Evolutionary conservation across 1,140 invertebrate genomes (phyloP).

Genomic region (Popillia japonica): DNA sequence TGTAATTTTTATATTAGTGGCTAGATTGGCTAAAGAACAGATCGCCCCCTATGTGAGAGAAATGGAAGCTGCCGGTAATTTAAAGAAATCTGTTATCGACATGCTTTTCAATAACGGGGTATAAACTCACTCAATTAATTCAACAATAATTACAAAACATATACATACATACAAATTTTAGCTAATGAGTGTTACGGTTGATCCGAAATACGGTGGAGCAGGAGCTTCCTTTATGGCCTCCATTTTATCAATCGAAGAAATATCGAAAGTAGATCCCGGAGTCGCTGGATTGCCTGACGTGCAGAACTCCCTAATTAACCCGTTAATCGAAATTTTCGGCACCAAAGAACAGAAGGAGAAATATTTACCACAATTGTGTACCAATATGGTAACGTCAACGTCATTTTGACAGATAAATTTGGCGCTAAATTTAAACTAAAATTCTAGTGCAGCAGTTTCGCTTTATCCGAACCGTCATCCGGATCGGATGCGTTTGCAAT

Average conservation of each 20-base stretch:
- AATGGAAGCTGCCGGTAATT: conserved; percentile 89
- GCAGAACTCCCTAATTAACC: conserved; percentile 93
- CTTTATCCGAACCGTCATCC: conserved; percentile 86
- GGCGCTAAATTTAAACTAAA: too few species aligned
- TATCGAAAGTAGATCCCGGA: conserved; percentile 91
- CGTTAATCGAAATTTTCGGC: conserved; percentile 84
- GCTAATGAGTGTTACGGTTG: conserved; percentile 93
- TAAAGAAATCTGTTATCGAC: conserved; percentile 76
- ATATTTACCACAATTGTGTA: conserved; percentile 86
- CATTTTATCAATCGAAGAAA: conserved; percentile 89
- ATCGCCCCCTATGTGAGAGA: conserved; percentile 86
- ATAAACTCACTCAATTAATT: conserved; percentile 61
- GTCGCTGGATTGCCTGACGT: conserved; percentile 89
- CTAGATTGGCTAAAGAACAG: conserved; percentile 86
- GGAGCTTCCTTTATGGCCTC: conserved; percentile 88
- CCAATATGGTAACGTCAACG: conserved; percentile 69
- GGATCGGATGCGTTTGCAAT: conserved; percentile 91
- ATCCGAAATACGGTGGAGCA: conserved; percentile 86
- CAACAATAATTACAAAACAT: too few species aligned
- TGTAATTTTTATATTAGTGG: conserved; percentile 68
- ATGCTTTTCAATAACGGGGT: conserved; percentile 87
- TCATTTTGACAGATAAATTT: too few species aligned
- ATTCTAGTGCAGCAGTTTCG: conserved; percentile 92
- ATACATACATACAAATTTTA: conserved; percentile 54
- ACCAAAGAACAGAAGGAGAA: conserved; percentile 84